A percentile compares a stretch with the other conserved stretches of the same genome.
Evolutionary conservation across 2,113 vertebrate genomes (phyloP).

Genomic region (Xyrauchen texanus): DNA sequence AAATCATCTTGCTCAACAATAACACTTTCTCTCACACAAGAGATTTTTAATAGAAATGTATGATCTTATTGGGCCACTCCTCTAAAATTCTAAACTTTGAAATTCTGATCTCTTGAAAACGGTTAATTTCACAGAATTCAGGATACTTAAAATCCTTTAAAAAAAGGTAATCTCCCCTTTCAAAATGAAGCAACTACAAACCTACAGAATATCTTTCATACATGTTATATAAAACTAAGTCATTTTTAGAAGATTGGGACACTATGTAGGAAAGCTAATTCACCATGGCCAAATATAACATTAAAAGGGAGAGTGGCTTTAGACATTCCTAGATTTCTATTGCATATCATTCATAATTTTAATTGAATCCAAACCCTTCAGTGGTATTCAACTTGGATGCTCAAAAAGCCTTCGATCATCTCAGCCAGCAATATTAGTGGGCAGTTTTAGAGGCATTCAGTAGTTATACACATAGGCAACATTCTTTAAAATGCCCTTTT

Average conservation of each 20-base stretch:
- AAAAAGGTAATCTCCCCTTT: no score
- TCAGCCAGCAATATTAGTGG: neutral
- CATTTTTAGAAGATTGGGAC: no score
- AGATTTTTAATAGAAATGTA: neutral
- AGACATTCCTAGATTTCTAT: no score
- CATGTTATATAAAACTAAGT: no score
- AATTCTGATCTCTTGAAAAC: neutral
- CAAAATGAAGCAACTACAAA: no score
- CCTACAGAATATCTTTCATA: no score
- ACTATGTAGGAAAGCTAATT: no score
- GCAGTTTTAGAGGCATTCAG: neutral
- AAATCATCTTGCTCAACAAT: no score
- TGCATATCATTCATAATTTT: slow-evolving; percentile 11
- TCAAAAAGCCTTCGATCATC: neutral
- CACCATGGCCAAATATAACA: no score
- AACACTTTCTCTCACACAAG: neutral
- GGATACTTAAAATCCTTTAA: neutral
- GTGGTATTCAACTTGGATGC: neutral
- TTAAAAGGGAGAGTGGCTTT: no score
- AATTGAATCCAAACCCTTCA: neutral
- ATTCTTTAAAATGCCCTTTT: neutral
- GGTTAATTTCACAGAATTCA: neutral
- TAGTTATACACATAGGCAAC: neutral
- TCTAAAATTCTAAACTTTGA: neutral
- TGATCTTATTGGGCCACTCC: neutral